Evolutionary conservation across 2,113 vertebrate species (phyloP).

Genomic region (Macaca fascicularis): DNA sequence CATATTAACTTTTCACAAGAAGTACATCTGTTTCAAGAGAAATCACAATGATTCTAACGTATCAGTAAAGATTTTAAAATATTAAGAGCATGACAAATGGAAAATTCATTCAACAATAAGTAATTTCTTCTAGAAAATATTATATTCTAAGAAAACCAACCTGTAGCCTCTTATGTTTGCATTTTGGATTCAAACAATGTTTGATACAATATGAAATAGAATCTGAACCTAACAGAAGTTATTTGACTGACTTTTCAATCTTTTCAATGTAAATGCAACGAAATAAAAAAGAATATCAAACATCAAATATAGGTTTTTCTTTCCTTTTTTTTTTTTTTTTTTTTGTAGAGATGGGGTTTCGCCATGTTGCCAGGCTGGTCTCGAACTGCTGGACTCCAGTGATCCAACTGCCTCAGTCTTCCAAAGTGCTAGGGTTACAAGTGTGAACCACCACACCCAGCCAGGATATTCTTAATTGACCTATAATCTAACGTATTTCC

Average conservation of each 20-base stretch:
- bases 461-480: not conserved
- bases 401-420: too few species aligned
- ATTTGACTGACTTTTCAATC: not conserved
- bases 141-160: not conserved
- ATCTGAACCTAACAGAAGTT: not conserved
- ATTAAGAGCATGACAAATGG: not conserved
- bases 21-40: not conserved
- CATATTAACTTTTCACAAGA: not conserved
- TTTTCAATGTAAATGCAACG: not conserved
- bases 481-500: conserved; percentile 14
- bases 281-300: conserved; percentile 26
- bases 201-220: conserved; percentile 41
- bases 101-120: not conserved
- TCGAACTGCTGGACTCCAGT: too few species aligned
- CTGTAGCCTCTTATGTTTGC: not conserved
- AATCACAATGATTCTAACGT: not conserved
- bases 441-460: too few species aligned
- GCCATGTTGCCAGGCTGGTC: too few species aligned
- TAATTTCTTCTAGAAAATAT: conserved; percentile 39
- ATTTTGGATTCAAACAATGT: conserved; percentile 5
- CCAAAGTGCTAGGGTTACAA: too few species aligned
- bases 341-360: too few species aligned
- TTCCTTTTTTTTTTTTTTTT: too few species aligned
- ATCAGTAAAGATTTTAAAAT: not conserved
- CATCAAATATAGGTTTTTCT: not conserved